Percentiles rank a stretch among this genome's conserved stretches.
These are phyloP conservation scores for Zosterops pallidus DNA, from an alignment of 2,113 vertebrate genomes.

Conservation along the genomic window DNA sequence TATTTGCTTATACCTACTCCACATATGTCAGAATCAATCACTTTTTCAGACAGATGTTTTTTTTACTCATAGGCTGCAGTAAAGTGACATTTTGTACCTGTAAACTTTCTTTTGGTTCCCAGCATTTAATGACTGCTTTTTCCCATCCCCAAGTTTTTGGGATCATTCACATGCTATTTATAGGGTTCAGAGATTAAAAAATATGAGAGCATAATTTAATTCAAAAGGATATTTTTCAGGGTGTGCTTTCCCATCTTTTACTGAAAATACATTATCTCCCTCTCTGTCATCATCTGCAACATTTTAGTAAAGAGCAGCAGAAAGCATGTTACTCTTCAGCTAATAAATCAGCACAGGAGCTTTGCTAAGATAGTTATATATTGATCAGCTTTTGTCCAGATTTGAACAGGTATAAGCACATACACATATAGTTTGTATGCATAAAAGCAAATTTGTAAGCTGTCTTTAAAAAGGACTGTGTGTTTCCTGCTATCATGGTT, in stretches of 20 bases:
- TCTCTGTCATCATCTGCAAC: neutral
- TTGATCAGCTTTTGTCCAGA: neutral
- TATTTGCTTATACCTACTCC: constrained; percentile 38
- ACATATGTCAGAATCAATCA: constrained; percentile 18
- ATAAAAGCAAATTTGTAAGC: neutral
- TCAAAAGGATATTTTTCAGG: neutral
- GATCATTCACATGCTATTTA: neutral
- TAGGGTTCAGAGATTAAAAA: neutral
- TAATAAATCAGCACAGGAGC: neutral
- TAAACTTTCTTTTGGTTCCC: neutral
- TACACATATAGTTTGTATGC: neutral
- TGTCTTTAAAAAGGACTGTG: neutral
- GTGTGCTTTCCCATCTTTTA: neutral
- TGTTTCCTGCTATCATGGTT: neutral
- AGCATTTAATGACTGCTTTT: neutral
- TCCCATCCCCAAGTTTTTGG: neutral
- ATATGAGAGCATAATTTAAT: neutral
- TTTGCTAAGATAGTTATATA: neutral
- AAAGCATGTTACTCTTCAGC: neutral
- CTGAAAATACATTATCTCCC: neutral
- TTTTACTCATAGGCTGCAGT: neutral
- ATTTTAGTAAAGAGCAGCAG: neutral
- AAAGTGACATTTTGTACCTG: neutral
- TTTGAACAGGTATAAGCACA: neutral
- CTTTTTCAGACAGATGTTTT: neutral